These are phyloP conservation scores for Corbicula japonica DNA, from an alignment of 2,888 invertebrate species.

Conservation along the genomic window DNA sequence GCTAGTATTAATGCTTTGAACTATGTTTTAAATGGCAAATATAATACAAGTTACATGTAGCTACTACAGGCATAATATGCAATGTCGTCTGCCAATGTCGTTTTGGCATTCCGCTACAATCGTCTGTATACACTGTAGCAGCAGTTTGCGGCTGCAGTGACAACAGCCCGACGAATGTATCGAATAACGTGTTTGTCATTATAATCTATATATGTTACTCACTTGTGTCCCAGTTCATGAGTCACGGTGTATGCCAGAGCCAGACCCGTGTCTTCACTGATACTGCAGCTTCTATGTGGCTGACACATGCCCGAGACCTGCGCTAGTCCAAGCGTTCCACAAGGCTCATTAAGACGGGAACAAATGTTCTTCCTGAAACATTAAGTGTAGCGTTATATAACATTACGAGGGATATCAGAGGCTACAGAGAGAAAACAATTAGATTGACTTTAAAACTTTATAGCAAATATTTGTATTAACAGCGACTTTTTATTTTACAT, in stretches of 20 bases:
- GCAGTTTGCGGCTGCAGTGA: no score
- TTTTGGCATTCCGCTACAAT: neutral
- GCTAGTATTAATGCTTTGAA: no score
- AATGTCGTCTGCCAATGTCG: no score
- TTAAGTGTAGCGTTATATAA: neutral
- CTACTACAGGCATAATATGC: no score
- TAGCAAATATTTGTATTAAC: no score
- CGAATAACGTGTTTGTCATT: neutral
- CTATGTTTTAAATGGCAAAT: no score
- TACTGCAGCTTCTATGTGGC: slow-evolving; percentile 93
- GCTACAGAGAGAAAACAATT: no score
- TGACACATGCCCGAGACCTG: slow-evolving; percentile 96
- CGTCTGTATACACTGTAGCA: neutral
- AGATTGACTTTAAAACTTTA: no score
- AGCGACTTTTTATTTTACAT: no score
- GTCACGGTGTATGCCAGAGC: slow-evolving; percentile 95
- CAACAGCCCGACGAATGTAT: no score
- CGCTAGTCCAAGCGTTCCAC: slow-evolving; percentile 93
- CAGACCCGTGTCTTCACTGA: slow-evolving; percentile 96
- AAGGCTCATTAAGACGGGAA: slow-evolving; percentile 86
- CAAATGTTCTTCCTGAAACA: slow-evolving; percentile 86
- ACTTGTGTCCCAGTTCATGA: slow-evolving; percentile 97
- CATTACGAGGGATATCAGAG: no score
- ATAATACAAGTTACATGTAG: no score
- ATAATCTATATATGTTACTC: slow-evolving; percentile 86